These are phyloP conservation scores for Peromyscus eremicus DNA, from an alignment of 2,797 vertebrate species.

Conservation along the genomic window DNA sequence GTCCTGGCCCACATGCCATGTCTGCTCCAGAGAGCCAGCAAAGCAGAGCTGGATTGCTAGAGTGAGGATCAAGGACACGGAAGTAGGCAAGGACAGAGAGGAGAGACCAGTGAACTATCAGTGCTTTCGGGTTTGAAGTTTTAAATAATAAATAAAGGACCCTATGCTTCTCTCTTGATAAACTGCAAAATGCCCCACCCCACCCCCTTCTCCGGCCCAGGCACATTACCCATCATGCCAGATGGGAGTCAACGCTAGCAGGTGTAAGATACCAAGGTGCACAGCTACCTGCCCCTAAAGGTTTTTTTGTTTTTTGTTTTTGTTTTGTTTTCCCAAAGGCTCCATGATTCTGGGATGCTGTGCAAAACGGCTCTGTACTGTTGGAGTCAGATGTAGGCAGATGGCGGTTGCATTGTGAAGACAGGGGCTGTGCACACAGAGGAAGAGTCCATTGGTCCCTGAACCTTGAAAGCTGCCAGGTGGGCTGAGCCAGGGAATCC, in stretches of 20 bases:
- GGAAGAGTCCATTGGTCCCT: neutral
- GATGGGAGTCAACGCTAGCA: neutral
- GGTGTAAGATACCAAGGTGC: neutral
- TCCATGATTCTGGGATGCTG: neutral
- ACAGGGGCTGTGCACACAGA: neutral
- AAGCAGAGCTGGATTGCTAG: neutral
- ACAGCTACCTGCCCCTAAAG: neutral
- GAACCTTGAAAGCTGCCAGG: neutral
- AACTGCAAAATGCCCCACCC: neutral
- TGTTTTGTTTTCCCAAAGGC: neutral
- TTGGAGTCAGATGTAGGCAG: neutral
- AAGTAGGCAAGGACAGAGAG: neutral
- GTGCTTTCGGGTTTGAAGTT: constrained; percentile 43
- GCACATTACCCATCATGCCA: neutral
- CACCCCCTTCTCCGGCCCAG: neutral
- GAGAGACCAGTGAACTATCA: constrained; percentile 25
- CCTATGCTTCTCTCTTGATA: neutral
- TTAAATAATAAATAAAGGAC: constrained; percentile 79
- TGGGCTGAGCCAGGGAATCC: neutral
- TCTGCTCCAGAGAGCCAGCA: neutral
- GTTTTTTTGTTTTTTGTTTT: neutral
- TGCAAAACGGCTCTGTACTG: neutral
- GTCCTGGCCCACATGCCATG: neutral
- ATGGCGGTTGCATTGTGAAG: neutral
- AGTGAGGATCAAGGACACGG: neutral